Evolutionary conservation across 2,797 vertebrate species (phyloP), one percentile per base, ranked within the genome.

Genomic region (Coregonus suidteri): DNA sequence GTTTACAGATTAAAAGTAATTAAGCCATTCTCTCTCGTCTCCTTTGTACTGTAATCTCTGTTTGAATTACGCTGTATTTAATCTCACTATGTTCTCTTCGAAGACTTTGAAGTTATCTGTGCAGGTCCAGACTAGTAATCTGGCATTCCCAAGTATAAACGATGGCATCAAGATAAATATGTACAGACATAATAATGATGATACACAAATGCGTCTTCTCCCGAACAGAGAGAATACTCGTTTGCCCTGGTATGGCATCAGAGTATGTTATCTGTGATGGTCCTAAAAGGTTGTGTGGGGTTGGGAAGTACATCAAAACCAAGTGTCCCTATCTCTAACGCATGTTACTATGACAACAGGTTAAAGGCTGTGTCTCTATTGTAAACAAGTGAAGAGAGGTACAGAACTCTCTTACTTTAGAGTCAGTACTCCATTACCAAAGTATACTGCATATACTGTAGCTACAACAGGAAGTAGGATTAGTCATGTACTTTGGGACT

Each of bases 131-230:
- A 88, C 94, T 90, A 74, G 93, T 86, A 16, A 86, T 89, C 91
- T 93, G 78, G 88, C 93, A 94, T 94, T 94, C 92, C 93, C 80
- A 86, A 85, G 88, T 84, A 86, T 90, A 92, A 93, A 93, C 87
- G 87, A 93, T 91, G 88, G 89, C 76, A 47, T 47, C 41, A 65
- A 92, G 94, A 95, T 95, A 94, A 93, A 92, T 87, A 87, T 85
- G 87, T 87, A 82, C 83, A 94, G 93, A 92, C 94, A 94, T 90
- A 95, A 94, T 94, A 95, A 91, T 87, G 89, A 89, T 83, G 84
- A 88, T 82, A 71, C 83, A 85, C 85, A 90, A 86, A 83, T 86
- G 83, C 88, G 87, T 83, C 88, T 81, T 76, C 52, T 59, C 16
- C 73, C 81, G 74, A 86, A 79, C 83, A 87, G 86, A 67, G 30